Base-by-base conservation (phyloP, 2,888 invertebrate genomes). In the Stenolophus ochropezus region DNA sequence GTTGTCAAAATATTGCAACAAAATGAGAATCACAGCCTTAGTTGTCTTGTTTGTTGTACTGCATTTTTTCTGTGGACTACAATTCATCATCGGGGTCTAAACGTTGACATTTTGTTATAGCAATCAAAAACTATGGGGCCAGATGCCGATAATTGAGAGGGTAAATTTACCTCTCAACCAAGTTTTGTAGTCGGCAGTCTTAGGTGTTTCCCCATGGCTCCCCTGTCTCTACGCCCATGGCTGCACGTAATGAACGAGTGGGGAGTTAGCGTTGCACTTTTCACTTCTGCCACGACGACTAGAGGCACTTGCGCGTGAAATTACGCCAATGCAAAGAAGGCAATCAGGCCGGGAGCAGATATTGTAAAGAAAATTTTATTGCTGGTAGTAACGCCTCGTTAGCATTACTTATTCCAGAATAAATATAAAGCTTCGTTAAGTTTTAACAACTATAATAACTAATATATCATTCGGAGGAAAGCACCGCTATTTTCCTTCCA, bases 371-470 rank as follows among this genome's bases (percentile, higher is more conserved):
- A 69, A 14, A 33, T 33, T 33, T 69, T 33, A 14, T 18, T 69
- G 27, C 23, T 16, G 14, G 65, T 69, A 18, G 33, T 69, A 69
- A 69, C 14, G 65, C 33, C 33, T 69, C 65, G 65, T 69, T 69
- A 33, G 16, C 33, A 69, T 8, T 42, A 56, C 56, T 56, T 56
- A 11, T 18, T 18, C 8, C 33, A 11, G 33, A 42, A 42, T 16
- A 51, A 51, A 51, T 42, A 42, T 42, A 42, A 42, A 42, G 33
- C 33, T 42, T 42, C 33, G 33, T 42, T 42, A 42, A 11, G 33
- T 42, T 42, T 42, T 42, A 42, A 42, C 33, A 42, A 42, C 33
- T 42, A 42, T 42, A 42, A 42, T 42, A 42, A 42, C 33, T 42
- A 42, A 42, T 42, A 42, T 42, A 42, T 42, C 33, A 42, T 8